These are phyloP conservation scores for Stichopus chloronotus DNA, from an alignment of 35 echinoderm and acorn worm species.

Conservation along the genomic window DNA sequence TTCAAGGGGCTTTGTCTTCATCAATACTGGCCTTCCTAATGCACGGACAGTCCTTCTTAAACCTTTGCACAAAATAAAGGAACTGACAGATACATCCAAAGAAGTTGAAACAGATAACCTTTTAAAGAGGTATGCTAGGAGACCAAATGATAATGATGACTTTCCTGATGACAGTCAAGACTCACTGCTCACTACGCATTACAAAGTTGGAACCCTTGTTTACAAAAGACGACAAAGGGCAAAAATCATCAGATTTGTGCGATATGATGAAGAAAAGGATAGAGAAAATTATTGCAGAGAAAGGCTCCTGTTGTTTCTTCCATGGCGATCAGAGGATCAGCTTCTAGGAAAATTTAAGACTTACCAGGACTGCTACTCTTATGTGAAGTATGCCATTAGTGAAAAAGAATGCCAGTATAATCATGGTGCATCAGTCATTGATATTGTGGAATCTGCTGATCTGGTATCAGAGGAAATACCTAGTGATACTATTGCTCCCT, in stretches of 20 bases:
- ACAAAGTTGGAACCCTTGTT: background rate
- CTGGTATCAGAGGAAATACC: too few species aligned
- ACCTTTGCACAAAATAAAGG: conserved; percentile 30
- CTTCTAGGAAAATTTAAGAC: background rate
- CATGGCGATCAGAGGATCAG: background rate
- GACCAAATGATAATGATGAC: conserved; percentile 50
- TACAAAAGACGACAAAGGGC: background rate
- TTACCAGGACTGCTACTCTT: background rate
- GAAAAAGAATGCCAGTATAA: background rate
- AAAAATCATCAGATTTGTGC: background rate
- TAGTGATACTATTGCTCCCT: too few species aligned
- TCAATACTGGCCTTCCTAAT: conserved; percentile 63
- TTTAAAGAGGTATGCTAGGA: conserved; percentile 53
- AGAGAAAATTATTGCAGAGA: conserved; percentile 57
- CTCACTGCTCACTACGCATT: background rate
- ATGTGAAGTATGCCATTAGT: background rate
- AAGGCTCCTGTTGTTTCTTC: conserved; percentile 36
- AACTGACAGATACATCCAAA: conserved; percentile 71
- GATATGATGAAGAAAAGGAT: background rate
- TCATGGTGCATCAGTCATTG: background rate
- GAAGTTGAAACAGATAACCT: conserved; percentile 41
- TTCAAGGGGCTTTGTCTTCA: conserved; percentile 69
- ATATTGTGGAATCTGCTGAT: too few species aligned
- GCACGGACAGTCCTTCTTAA: conserved; percentile 56
- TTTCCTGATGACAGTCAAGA: conserved; percentile 15